A percentile compares a stretch with the other conserved stretches of the same genome.
phyloP scores from a whole-genome alignment of 2,797 vertebrate genomes.

The Uromys caudimaculatus region DNA sequence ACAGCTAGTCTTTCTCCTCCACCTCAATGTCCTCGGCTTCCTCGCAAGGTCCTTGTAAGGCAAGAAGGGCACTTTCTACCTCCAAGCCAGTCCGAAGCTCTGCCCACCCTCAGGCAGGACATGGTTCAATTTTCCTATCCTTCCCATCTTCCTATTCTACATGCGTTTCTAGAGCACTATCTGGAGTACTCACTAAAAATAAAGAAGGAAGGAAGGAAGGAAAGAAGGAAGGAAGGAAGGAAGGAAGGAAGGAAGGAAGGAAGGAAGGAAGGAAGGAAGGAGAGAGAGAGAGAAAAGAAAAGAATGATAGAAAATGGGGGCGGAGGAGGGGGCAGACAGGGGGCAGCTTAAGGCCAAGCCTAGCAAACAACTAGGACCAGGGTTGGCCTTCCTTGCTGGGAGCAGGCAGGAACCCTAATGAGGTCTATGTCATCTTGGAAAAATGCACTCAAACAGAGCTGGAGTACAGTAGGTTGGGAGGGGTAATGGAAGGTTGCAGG shows the following conservation, averaged over 20 bases:
- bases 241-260: no score
- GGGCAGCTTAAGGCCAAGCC: slow-evolving; percentile 54
- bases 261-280: no score
- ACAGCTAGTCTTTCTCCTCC: slow-evolving; percentile 16
- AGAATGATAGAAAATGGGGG: background rate
- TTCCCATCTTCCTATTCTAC: slow-evolving; percentile 24
- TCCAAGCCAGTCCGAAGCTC: slow-evolving; percentile 21
- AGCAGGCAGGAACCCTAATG: slow-evolving; percentile 81
- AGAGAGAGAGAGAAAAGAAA: background rate
- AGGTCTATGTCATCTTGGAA: slow-evolving; percentile 86
- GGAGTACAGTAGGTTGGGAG: slow-evolving; percentile 77
- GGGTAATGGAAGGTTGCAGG: slow-evolving; percentile 82
- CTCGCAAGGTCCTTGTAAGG: background rate
- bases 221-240: background rate
- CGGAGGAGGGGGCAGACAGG: background rate
- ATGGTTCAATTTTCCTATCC: background rate
- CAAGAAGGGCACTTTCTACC: slow-evolving; percentile 9
- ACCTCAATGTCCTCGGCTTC: slow-evolving; percentile 12
- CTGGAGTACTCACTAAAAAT: slow-evolving; percentile 7
- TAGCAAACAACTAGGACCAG: slow-evolving; percentile 63
- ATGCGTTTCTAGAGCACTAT: slow-evolving; percentile 43
- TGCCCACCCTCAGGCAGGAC: background rate
- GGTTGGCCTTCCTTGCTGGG: slow-evolving; percentile 69
- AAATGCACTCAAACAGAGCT: slow-evolving; percentile 84
- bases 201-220: background rate